Evolutionary conservation across 2,797 vertebrate species (phyloP), one percentile per base, ranked within the genome.

Genomic region (Helostoma temminkii): DNA sequence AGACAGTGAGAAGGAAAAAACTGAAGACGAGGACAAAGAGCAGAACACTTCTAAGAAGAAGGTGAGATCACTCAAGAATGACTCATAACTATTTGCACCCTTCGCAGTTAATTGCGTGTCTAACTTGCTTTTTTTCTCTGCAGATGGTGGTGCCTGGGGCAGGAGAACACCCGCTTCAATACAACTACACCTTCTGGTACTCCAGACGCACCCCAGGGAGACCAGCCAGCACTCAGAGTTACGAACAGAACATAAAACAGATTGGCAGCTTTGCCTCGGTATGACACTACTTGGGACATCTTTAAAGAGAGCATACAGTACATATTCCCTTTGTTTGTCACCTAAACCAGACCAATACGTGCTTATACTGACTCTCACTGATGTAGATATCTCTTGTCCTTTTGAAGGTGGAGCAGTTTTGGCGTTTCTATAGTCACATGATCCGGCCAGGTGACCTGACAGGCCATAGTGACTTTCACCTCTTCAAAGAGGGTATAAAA

Each of bases 351-450:
- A 46, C 21, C 36, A 58, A 3, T 1, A 22, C 32, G 32, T 47
- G 9, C 50, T 41, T 9, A 45, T 34, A 14, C 30, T 65, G 58
- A 63, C 47, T 37, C 7, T 6, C n/a, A 42, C 8, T 58, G 12
- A 56, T 57, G 0, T 21, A 43, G 49, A 37, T 6, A 55, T 70
- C 43, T 55, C 41, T 28, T 63, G 1, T 37, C 26, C 2, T 63
- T 68, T 12, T 30, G 4, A 60, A 96, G 95, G 95, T 96, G 83
- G 95, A 96, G 84, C 95, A 95, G 89, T 96, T 96, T 82, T 96
- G 95, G 95, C 92, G 94, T 66, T 94, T 96, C 74, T 96, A 96
- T 85, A 96, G 95, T 91, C 95, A 96, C 90, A 93, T 96, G 92
- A 95, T 95, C 74, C 90, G 95, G 22, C 95, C 95, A 5, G 94